Evolutionary conservation across 2,888 invertebrate genomes (phyloP).

Genomic region (Coleophora deauratella): DNA sequence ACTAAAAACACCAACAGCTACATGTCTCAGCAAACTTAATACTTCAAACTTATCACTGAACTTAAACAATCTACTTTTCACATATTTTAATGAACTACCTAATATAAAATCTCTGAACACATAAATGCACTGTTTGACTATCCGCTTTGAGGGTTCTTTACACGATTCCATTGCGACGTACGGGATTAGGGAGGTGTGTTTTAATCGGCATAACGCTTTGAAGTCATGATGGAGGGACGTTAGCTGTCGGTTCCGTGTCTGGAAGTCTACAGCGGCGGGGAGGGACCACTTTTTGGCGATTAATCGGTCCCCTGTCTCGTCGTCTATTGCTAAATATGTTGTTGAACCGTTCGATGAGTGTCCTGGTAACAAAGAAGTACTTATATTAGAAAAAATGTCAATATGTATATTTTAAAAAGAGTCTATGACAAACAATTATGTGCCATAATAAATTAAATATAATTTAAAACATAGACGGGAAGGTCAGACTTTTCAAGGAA

Average conservation of each 20-base stretch:
- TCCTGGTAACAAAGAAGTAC: slow-evolving; percentile 47
- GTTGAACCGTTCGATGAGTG: slow-evolving; percentile 83
- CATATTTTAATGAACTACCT: slow-evolving; percentile 49
- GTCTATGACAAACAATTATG: neutral
- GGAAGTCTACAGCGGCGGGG: slow-evolving; percentile 46
- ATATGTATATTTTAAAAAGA: neutral
- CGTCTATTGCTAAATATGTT: slow-evolving; percentile 84
- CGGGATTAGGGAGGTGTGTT: slow-evolving; percentile 81
- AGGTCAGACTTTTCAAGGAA: neutral
- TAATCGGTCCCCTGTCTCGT: slow-evolving; percentile 79
- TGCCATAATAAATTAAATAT: neutral
- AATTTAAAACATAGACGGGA: neutral
- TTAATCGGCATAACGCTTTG: slow-evolving; percentile 78
- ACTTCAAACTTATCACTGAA: slow-evolving; percentile 45
- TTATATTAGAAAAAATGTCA: too few relatives aligned
- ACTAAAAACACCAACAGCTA: slow-evolving; percentile 81
- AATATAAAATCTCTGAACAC: slow-evolving; percentile 80
- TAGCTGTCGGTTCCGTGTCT: slow-evolving; percentile 72
- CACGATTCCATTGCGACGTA: slow-evolving; percentile 83
- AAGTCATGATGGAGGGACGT: slow-evolving; percentile 85
- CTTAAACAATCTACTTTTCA: slow-evolving; percentile 30
- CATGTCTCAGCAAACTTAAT: slow-evolving; percentile 70
- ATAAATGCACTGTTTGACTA: slow-evolving; percentile 71
- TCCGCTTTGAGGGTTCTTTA: slow-evolving; percentile 66
- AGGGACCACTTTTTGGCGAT: slow-evolving; percentile 86